These are phyloP conservation scores for Oenanthe oenanthe DNA, from an alignment of 2,113 vertebrate genomes.

Conservation along the genomic window DNA sequence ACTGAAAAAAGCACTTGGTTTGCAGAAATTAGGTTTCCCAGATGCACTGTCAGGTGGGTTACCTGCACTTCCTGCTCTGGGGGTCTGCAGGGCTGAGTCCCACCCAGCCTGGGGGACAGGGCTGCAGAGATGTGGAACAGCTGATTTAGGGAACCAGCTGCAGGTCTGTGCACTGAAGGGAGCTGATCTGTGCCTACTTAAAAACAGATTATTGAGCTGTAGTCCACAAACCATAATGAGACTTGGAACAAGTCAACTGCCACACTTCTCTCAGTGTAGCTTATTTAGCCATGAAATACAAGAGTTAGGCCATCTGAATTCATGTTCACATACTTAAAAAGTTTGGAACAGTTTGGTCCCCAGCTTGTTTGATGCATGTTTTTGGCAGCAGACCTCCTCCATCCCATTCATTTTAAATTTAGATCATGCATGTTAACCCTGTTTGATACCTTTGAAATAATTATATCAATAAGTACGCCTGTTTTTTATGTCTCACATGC, in stretches of 20 bases:
- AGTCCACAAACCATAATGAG: neutral
- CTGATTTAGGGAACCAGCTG: neutral
- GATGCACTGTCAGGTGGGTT: too few relatives aligned
- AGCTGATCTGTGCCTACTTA: neutral
- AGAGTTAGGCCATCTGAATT: neutral
- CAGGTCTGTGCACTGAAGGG: neutral
- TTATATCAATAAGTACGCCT: neutral
- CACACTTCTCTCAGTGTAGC: neutral
- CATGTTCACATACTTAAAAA: neutral
- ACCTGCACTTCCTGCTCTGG: neutral
- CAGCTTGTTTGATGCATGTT: neutral
- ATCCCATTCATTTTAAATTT: neutral
- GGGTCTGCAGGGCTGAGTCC: neutral
- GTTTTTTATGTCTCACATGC: neutral
- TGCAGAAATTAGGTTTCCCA: neutral
- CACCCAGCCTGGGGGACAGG: neutral
- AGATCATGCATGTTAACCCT: neutral
- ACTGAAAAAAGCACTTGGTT: neutral
- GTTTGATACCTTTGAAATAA: neutral
- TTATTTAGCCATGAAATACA: neutral
- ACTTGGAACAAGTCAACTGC: neutral
- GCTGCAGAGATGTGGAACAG: neutral
- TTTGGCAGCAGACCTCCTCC: neutral
- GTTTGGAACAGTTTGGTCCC: neutral
- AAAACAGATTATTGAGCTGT: neutral